Conservation (phyloP, 2,113 vertebrate species). For the Bolborhynchus lineola region DNA sequence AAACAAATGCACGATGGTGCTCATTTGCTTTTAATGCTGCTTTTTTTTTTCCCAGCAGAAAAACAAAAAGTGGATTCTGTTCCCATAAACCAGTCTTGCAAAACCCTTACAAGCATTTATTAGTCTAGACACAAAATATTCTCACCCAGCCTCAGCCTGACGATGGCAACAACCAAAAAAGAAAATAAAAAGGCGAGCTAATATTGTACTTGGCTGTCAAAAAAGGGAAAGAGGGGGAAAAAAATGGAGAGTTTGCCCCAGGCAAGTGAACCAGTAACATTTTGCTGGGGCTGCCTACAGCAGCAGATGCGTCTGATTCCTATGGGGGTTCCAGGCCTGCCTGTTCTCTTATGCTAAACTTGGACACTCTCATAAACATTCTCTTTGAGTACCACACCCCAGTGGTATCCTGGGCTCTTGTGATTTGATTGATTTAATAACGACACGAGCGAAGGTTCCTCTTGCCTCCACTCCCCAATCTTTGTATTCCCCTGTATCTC, state of each 20-base stretch:
- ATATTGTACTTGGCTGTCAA: constrained; percentile 43
- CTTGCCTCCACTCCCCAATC: not conserved
- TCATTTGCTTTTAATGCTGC: constrained; percentile 55
- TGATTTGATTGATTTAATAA: not conserved
- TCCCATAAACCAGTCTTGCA: constrained; percentile 60
- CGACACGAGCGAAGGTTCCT: not conserved
- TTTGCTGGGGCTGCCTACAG: constrained; percentile 39
- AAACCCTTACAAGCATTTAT: constrained; percentile 57
- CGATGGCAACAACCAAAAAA: not conserved
- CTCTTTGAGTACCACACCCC: constrained; percentile 28
- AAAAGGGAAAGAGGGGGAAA: not conserved
- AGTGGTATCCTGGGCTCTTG: not conserved
- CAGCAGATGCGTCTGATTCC: constrained; percentile 42
- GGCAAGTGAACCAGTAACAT: constrained; percentile 48
- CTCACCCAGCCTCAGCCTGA: constrained; percentile 28
- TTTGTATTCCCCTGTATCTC: not conserved
- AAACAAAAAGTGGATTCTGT: constrained; percentile 51
- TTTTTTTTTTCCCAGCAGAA: constrained; percentile 14
- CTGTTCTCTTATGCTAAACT: constrained; percentile 45
- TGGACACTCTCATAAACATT: constrained; percentile 9
- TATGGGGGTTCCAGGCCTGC: not conserved
- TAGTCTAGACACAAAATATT: constrained; percentile 66
- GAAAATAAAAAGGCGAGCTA: not conserved
- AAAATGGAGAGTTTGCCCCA: constrained; percentile 3
- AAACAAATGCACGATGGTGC: constrained; percentile 58